Conservation (phyloP, 2,113 vertebrate genomes). For the Neotoma lepida region DNA sequence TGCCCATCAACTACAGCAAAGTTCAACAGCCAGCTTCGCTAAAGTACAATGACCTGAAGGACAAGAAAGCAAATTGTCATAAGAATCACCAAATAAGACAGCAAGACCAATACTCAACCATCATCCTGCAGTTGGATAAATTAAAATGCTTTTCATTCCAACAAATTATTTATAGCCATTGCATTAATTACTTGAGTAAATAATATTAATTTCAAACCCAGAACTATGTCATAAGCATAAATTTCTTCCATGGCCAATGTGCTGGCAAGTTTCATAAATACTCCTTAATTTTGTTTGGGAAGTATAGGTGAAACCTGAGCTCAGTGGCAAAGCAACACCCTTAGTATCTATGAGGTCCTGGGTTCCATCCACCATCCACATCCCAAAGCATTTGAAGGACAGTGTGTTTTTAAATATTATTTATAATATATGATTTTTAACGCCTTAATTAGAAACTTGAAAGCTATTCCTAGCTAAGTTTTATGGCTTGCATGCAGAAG, state of each 20-base stretch:
- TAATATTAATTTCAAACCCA: constrained; percentile 47
- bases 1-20: constrained; percentile 82
- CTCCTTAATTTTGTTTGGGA: constrained; percentile 18
- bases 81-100: constrained; percentile 20
- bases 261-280: constrained; percentile 8
- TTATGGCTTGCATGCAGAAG: background rate
- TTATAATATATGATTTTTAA: constrained; percentile 41
- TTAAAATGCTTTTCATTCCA: background rate
- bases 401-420: background rate
- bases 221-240: constrained; percentile 9
- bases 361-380: background rate
- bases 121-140: background rate
- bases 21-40: constrained; percentile 78
- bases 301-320: background rate
- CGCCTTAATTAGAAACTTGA: constrained; percentile 16
- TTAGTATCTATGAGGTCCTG: background rate
- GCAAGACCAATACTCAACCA: background rate
- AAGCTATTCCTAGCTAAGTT: background rate
- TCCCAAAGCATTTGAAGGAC: background rate
- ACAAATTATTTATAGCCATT: background rate
- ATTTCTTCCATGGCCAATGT: background rate
- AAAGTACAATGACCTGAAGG: constrained; percentile 79
- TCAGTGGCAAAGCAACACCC: background rate
- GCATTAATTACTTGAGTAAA: constrained; percentile 34
- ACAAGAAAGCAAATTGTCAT: constrained; percentile 57